Evolutionary conservation across 2,113 vertebrate species (phyloP), one percentile per base, ranked within the genome.

Genomic region (Neogobius melanostomus): DNA sequence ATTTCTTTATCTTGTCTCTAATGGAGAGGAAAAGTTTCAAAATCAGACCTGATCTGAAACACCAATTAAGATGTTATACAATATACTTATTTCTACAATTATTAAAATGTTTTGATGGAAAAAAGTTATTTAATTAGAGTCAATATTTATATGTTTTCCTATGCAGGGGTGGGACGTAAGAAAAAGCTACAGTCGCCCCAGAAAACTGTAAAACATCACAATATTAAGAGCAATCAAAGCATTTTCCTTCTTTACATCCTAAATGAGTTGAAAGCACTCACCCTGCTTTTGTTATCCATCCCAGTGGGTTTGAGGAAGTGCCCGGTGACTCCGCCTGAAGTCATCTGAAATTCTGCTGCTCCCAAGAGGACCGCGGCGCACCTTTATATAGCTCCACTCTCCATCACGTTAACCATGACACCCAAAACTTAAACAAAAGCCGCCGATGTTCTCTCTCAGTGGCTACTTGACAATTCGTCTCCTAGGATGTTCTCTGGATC

Each of bases 351-450:
- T 65, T 72, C 67, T 71, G 0, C 14, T 56, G 21, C 60, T 47
- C 28, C 11, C 47, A 16, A 11, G n/a, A n/a, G 16, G 43, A 51
- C 59, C 42, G 10, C 1, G 2, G 8, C 11, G 8, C 88, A 90
- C 89, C 86, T 82, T 79, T 85, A 77, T 89, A 90, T 89, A 87
- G 46, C 6, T 11, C 45, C 50, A 28, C 10, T 12, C 63, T 47
- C 2, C 63, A 68, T 64, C 74, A 28, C 83, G 80, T 90, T 86
- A 86, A 57, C 52, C 45, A 28, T 64, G 11, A 36, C 64, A 36
- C 53, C 66, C 51, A 50, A 56, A 74, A 68, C 10, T 8, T 46
- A 74, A 61, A 71, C 11, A 56, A 65, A 69, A 46, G 9, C 21
- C 6, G 7, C 56, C 11, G 21, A 8, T 42, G 59, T 9, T 5